phyloP scores from a whole-genome alignment of 2,113 vertebrate genomes.

The Anas platyrhynchos region DNA sequence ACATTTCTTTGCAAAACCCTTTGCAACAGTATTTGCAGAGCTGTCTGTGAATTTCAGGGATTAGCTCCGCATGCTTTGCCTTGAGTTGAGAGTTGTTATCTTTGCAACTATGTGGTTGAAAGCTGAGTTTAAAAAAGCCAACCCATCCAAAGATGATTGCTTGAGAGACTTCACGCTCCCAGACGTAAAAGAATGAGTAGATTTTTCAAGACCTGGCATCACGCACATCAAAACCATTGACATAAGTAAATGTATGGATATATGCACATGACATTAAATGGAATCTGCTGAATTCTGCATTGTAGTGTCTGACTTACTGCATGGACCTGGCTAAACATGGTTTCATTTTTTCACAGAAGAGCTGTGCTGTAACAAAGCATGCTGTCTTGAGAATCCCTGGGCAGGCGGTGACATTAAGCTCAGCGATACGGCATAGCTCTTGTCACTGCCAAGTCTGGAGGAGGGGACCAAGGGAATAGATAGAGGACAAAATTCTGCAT shows the following conservation, averaged over 20 bases:
- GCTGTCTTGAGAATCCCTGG: background rate
- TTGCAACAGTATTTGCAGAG: background rate
- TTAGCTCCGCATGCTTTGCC: background rate
- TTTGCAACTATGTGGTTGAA: background rate
- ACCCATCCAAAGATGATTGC: background rate
- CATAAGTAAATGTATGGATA: slow-evolving; percentile 63
- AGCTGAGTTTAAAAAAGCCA: rapidly evolving
- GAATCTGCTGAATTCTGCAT: slow-evolving; percentile 54
- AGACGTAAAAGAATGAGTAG: background rate
- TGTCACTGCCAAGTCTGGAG: background rate
- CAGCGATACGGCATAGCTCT: rapidly evolving
- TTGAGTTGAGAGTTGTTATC: rapidly evolving
- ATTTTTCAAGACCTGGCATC: slow-evolving; percentile 67
- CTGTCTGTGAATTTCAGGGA: background rate
- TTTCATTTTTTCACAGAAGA: background rate
- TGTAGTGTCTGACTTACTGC: slow-evolving; percentile 60
- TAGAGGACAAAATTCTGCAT: rapidly evolving
- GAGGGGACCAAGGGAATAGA: background rate
- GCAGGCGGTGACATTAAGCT: rapidly evolving
- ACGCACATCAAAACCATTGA: slow-evolving; percentile 54
- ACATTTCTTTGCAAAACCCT: background rate
- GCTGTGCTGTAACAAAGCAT: background rate
- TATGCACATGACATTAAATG: slow-evolving; percentile 67
- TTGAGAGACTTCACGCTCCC: background rate
- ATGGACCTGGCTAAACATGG: background rate